Conservation (phyloP, 2,797 vertebrate genomes). For the Pseudochaenichthys georgianus region DNA sequence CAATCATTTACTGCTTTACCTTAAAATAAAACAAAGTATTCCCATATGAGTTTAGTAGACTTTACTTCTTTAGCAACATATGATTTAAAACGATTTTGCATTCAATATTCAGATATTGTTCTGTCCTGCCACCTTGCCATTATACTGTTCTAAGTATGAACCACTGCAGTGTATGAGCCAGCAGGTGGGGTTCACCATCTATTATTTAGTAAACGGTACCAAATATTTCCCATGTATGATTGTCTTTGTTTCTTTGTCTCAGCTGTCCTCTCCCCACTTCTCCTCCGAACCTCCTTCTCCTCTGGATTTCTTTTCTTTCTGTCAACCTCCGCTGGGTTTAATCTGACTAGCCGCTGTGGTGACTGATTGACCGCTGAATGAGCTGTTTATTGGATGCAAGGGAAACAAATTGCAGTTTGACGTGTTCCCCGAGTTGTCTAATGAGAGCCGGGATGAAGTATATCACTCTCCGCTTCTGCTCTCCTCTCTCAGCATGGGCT, state of each 20-base stretch:
- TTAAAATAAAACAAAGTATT: conserved; percentile 1
- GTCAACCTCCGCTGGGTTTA: conserved; percentile 80
- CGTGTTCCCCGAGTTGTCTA: conserved; percentile 83
- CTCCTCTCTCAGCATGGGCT: conserved; percentile 75
- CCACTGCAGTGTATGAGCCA: conserved; percentile 32
- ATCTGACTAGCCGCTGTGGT: conserved; percentile 84
- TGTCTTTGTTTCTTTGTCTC: conserved; percentile 45
- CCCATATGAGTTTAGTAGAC: conserved; percentile 6
- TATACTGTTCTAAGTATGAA: conserved; percentile 22
- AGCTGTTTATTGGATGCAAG: conserved; percentile 90
- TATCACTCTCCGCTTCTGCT: conserved; percentile 74
- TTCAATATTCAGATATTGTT: conserved; percentile 5
- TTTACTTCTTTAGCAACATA: conserved; percentile 11
- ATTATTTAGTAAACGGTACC: conserved; percentile 43
- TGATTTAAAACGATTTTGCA: conserved; percentile 25
- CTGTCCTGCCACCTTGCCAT: conserved; percentile 1
- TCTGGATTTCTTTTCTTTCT: conserved; percentile 67
- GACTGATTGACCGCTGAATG: conserved; percentile 89
- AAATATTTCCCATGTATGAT: conserved; percentile 41
- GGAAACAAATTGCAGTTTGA: conserved; percentile 89
- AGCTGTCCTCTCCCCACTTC: conserved; percentile 31
- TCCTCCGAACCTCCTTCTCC: conserved; percentile 35
- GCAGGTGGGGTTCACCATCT: conserved; percentile 65
- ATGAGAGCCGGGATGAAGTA: conserved; percentile 85
- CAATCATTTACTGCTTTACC: conserved; percentile 6